Percentiles rank a stretch among this genome's conserved stretches.
These are phyloP conservation scores for Drosophila buzzatii DNA, from an alignment of 2,888 invertebrate species.

Conservation along the genomic window DNA sequence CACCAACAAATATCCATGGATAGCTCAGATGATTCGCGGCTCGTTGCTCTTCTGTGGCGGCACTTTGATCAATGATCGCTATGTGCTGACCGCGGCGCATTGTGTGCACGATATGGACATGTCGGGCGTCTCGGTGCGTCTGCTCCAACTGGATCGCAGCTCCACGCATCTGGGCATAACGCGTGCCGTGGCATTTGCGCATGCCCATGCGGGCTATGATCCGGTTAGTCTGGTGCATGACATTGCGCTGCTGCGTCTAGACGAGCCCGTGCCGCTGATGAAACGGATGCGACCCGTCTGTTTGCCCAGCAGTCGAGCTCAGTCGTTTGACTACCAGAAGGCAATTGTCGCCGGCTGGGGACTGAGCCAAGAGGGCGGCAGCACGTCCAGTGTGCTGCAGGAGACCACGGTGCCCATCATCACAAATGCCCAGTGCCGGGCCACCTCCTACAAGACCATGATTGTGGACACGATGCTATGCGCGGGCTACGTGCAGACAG, in stretches of 20 bases:
- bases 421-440: constrained; percentile 81
- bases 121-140: constrained; percentile 67
- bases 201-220: constrained; percentile 74
- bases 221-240: constrained; percentile 79
- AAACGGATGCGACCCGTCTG: constrained; percentile 81
- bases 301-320: constrained; percentile 70
- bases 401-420: constrained; percentile 83
- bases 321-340: constrained; percentile 77
- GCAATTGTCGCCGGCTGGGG: constrained; percentile 84
- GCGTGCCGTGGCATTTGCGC: constrained; percentile 70
- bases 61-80: constrained; percentile 83
- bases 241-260: constrained; percentile 80
- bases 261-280: constrained; percentile 72
- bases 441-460: constrained; percentile 80
- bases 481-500: constrained; percentile 79
- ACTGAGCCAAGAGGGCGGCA: constrained; percentile 73
- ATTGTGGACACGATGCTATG: constrained; percentile 84
- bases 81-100: constrained; percentile 83
- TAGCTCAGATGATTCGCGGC: constrained; percentile 78
- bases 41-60: constrained; percentile 82
- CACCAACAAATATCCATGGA: constrained; percentile 84
- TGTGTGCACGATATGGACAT: constrained; percentile 79
- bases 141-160: constrained; percentile 80
- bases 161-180: constrained; percentile 67
- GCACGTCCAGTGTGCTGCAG: constrained; percentile 73